Conservation (phyloP, 64 coral and sea anemone genomes). For the Actinia tenebrosa region DNA sequence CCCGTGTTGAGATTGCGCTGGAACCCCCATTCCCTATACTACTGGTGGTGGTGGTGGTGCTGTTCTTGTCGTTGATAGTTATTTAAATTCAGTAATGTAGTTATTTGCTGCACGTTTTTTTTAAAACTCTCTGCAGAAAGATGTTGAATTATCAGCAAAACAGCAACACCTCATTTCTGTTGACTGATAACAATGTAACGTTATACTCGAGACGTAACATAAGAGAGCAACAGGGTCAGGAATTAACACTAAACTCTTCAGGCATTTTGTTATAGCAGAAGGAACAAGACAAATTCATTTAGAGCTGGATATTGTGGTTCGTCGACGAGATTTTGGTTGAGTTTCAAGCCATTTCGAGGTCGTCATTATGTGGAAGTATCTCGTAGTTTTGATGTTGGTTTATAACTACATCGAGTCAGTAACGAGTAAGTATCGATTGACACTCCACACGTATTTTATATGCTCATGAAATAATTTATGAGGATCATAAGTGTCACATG, state of each 20-base stretch:
- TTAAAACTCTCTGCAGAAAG: too few species aligned
- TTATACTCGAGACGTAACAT: background rate
- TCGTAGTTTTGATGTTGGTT: background rate
- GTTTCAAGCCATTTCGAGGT: background rate
- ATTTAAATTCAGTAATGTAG: too few species aligned
- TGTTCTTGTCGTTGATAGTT: too few species aligned
- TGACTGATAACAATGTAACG: background rate
- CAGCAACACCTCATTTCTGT: too few species aligned
- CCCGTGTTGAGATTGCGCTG: too few species aligned
- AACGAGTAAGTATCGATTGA: background rate
- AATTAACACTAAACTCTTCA: background rate
- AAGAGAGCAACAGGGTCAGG: background rate
- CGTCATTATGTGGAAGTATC: background rate
- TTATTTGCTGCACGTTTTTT: too few species aligned
- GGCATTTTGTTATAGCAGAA: background rate
- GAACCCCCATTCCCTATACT: too few species aligned
- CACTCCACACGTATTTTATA: background rate
- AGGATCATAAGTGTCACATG: background rate
- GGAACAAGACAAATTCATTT: background rate
- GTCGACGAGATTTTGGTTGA: background rate
- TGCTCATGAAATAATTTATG: background rate
- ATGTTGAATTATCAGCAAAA: too few species aligned
- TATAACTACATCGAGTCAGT: background rate
- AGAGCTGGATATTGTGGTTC: background rate
- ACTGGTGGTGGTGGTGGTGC: too few species aligned